Conservation (phyloP, 2,113 vertebrate genomes). For the Furnarius figulus region DNA sequence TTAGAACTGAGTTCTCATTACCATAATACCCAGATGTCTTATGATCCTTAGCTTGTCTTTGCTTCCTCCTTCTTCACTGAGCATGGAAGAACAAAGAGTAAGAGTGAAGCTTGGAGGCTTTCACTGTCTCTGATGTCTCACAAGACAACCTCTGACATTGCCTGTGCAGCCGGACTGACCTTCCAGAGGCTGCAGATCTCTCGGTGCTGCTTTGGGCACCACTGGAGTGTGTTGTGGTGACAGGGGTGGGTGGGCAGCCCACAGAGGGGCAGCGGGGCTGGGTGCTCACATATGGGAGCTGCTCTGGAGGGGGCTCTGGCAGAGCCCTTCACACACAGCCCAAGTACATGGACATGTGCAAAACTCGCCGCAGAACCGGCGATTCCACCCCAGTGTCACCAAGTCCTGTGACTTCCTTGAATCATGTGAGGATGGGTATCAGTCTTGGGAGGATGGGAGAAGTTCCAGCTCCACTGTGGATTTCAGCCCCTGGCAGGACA, state of each 20-base stretch:
- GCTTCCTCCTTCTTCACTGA: background rate
- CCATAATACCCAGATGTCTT: background rate
- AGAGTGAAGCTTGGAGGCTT: background rate
- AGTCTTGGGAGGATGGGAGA: background rate
- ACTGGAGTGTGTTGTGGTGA: background rate
- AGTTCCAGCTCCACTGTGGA: background rate
- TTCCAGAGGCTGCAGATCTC: background rate
- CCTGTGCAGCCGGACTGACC: background rate
- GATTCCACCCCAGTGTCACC: background rate
- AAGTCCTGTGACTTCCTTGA: background rate
- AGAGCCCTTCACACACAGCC: background rate
- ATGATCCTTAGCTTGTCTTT: background rate
- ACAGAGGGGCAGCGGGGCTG: background rate
- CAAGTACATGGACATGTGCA: accelerated
- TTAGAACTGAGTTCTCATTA: background rate
- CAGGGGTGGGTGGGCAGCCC: background rate
- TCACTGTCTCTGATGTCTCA: background rate
- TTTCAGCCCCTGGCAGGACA: background rate
- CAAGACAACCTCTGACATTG: background rate
- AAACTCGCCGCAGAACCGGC: background rate
- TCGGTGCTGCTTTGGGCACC: background rate
- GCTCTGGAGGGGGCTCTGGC: background rate
- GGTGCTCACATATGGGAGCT: background rate
- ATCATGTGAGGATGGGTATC: background rate
- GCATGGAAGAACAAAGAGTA: background rate